Percentiles rank a stretch among this genome's conserved stretches.
Conservation (phyloP, 2,113 vertebrate genomes). For the Geothlypis trichas region DNA sequence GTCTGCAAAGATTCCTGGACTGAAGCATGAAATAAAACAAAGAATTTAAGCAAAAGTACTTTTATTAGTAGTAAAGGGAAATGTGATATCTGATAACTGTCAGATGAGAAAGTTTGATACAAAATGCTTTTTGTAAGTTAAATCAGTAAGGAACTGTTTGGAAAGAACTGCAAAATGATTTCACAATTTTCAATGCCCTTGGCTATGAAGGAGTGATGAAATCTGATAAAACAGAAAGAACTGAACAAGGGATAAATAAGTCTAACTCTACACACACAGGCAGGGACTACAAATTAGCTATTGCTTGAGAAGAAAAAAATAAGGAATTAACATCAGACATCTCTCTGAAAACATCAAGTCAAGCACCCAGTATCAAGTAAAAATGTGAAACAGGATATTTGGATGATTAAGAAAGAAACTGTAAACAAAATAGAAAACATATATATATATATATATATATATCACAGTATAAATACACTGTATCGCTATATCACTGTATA, state of each 20-base stretch:
- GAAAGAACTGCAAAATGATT: constrained; percentile 27
- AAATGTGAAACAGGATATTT: constrained; percentile 18
- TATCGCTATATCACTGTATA: constrained; percentile 53
- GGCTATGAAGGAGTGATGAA: neutral
- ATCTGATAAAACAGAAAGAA: constrained; percentile 17
- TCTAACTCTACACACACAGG: neutral
- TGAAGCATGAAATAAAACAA: constrained; percentile 52
- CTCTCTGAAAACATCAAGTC: constrained; percentile 19
- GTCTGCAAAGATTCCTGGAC: neutral
- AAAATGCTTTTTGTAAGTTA: constrained; percentile 55
- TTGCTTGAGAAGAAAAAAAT: constrained; percentile 20
- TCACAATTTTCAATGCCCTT: constrained; percentile 30
- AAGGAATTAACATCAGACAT: neutral
- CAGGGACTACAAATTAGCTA: neutral
- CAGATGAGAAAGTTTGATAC: constrained; percentile 53
- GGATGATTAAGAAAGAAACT: constrained; percentile 44
- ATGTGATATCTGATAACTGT: constrained; percentile 45
- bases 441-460: constrained; percentile 48
- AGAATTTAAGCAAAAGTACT: constrained; percentile 57
- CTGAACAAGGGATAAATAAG: neutral
- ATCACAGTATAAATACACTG: constrained; percentile 59
- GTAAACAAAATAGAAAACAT: constrained; percentile 67
- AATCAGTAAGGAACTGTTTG: constrained; percentile 21
- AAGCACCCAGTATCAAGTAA: constrained; percentile 25
- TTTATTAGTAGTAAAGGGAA: constrained; percentile 67